Conservation (phyloP, 2,797 vertebrate genomes). For the Artibeus lituratus region DNA sequence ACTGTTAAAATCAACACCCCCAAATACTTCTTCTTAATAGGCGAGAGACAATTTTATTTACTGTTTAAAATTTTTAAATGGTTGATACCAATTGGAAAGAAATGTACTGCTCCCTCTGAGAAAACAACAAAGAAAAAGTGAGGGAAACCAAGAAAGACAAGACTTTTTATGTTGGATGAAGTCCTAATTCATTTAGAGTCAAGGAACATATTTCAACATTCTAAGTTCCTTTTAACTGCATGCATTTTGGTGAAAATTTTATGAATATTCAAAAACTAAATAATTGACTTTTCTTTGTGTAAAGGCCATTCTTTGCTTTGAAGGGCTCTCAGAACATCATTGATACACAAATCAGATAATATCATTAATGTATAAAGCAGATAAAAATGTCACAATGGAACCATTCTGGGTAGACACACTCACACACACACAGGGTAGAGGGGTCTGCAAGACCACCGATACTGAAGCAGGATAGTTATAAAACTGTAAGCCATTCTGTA, state of each 20-base stretch:
- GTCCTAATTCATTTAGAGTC: background rate
- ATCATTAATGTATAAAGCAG: background rate
- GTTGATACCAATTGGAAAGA: background rate
- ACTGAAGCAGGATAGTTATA: background rate
- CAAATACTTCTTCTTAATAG: background rate
- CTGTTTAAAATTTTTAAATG: background rate
- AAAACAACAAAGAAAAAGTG: background rate
- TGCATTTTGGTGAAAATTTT: background rate
- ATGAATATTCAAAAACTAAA: conserved; percentile 6
- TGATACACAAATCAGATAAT: background rate
- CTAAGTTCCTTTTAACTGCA: background rate
- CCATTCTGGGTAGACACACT: background rate
- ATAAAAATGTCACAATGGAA: background rate
- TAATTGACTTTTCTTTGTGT: background rate
- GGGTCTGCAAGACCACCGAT: background rate
- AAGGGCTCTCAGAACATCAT: conserved; percentile 30
- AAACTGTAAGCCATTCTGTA: background rate
- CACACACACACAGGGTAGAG: background rate
- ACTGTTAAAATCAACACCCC: background rate
- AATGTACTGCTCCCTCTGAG: background rate
- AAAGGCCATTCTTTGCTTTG: background rate
- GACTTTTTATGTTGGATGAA: background rate
- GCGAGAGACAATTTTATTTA: background rate
- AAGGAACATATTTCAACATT: background rate
- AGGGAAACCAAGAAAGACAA: background rate